Base-by-base conservation (phyloP, 1,140 invertebrate species). In the Platyscapa corneri region DNA sequence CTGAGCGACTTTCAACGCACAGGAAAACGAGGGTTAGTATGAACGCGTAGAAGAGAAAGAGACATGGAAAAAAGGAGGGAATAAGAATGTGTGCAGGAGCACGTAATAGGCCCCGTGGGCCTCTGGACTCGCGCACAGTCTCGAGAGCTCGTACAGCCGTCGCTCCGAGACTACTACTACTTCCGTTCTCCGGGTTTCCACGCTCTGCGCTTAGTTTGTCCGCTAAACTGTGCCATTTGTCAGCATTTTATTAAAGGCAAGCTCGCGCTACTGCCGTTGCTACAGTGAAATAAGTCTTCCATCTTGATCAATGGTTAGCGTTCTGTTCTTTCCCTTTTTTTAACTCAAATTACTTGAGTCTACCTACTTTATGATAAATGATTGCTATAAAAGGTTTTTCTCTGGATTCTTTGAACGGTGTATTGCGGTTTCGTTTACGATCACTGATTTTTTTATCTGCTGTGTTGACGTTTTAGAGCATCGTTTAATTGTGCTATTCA, bases 111-210 rank as follows among this genome's bases (percentile, higher is more conserved):
- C 88, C 87, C 81, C 87, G 84, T 84, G 46, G 89, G 89, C 88
- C 87, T 90, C 88, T 89, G 83, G 88, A 85, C 87, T 85, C 84
- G 87, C 83, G 87, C 85, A 6, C 86, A 72, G 56, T 34, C 46
- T 53, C 42, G 42, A 46, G 42, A 46, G 42, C 42, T 46, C 42
- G 42, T 46, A 18, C 86, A 75, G 56, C 30, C 74, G 27, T n/a
- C 74, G 78, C 74, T 72, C 20, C 67, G 81, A 78, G 70, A 64
- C 86, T 88, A 87, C n/a, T 88, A 80, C 87, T 87, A 91, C 90
- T 91, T 91, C 90, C 91, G 91, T 90, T 90, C 72, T 85, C 64
- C 82, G 78, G 80, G 27, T 89, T 90, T 89, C 86, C 89, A 87
- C 87, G 87, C 82, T 83, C 74, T 56, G 80, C 83, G 84, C 83